Conservation (phyloP, 1,140 invertebrate genomes). For the Gryon sp. region DNA sequence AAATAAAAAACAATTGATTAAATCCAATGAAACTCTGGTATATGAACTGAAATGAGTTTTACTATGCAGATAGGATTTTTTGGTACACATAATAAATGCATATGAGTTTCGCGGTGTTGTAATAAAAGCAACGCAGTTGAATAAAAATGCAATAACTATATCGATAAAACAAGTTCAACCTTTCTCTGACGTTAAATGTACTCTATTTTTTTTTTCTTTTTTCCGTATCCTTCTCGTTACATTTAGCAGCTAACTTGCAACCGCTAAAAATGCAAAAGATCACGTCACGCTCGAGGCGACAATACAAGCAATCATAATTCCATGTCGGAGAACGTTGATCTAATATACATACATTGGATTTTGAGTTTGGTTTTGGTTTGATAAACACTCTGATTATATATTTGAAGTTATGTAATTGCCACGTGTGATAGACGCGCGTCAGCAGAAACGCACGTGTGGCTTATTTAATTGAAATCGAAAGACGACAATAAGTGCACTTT, state of each 20-base stretch:
- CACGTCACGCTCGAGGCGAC: conserved; percentile 52
- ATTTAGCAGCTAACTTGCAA: conserved; percentile 24
- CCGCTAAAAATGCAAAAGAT: conserved; percentile 53
- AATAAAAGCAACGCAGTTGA: too few relatives aligned
- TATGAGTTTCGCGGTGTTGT: too few relatives aligned
- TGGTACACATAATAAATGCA: too few relatives aligned
- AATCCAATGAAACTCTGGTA: too few relatives aligned
- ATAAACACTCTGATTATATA: conserved; percentile 58
- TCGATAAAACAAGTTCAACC: too few relatives aligned
- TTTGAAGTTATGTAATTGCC: conserved; percentile 48
- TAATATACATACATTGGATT: too few relatives aligned
- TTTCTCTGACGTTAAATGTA: conserved; percentile 19
- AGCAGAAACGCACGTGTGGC: conserved; percentile 59
- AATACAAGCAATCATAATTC: conserved; percentile 54
- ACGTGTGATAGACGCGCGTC: conserved; percentile 39
- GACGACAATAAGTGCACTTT: conserved; percentile 52
- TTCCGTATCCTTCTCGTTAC: conserved; percentile 29
- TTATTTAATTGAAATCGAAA: conserved; percentile 63
- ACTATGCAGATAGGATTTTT: too few relatives aligned
- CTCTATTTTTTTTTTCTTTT: too few relatives aligned
- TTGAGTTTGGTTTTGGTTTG: conserved; percentile 37
- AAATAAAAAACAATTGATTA: too few relatives aligned
- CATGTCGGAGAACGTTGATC: conserved; percentile 25
- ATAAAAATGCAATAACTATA: too few relatives aligned
- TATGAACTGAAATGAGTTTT: too few relatives aligned